These are phyloP conservation scores for Eretmocerus hayati DNA, from an alignment of 2,888 invertebrate genomes.

Conservation along the genomic window DNA sequence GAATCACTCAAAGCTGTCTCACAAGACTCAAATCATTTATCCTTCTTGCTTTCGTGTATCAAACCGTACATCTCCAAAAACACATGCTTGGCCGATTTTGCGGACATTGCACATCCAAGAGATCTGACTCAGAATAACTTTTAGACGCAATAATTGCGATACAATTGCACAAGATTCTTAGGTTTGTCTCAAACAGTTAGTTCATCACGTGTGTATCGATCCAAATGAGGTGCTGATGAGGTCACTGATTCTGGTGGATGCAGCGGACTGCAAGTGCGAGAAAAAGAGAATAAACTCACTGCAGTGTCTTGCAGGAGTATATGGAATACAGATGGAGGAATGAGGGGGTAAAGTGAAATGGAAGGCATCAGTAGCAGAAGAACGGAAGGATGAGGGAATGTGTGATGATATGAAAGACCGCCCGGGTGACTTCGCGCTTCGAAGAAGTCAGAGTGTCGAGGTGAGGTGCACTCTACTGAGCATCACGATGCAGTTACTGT, in stretches of 20 bases:
- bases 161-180: too few species aligned
- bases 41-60: too few species aligned
- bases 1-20: too few species aligned
- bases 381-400: background rate
- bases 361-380: background rate
- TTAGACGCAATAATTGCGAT: conserved; percentile 11
- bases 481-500: background rate
- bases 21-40: too few species aligned
- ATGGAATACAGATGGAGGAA: background rate
- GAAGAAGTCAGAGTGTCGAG: conserved; percentile 11
- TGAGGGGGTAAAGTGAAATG: background rate
- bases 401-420: conserved; percentile 14
- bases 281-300: background rate
- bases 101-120: conserved; percentile 29
- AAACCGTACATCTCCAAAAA: too few species aligned
- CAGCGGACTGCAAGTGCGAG: background rate
- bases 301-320: background rate
- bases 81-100: conserved; percentile 21
- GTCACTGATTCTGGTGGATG: too few species aligned
- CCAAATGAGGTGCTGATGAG: too few species aligned
- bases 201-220: too few species aligned
- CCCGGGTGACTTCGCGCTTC: conserved; percentile 17
- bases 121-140: too few species aligned
- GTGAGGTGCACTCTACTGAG: conserved; percentile 2
- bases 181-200: too few species aligned